Percentiles rank a stretch among this genome's conserved stretches.
phyloP scores from a whole-genome alignment of 2,113 vertebrate genomes.

The Garra rufa region DNA sequence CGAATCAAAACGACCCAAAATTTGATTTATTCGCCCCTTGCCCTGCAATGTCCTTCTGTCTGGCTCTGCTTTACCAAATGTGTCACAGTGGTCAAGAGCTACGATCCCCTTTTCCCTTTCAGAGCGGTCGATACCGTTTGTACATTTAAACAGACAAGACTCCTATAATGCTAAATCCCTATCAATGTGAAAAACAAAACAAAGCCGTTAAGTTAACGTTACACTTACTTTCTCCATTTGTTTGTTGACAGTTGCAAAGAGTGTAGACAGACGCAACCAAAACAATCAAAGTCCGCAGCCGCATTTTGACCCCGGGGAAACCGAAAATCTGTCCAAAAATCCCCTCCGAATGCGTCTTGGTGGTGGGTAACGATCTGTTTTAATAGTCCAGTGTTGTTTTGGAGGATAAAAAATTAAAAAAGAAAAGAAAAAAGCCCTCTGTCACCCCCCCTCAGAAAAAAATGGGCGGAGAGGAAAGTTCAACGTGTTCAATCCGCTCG shows the following conservation, averaged over 20 bases:
- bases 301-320: slow-evolving; percentile 64
- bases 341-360: background rate
- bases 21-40: slow-evolving; percentile 4
- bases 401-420: slow-evolving; percentile 66
- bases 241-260: slow-evolving; percentile 69
- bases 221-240: slow-evolving; percentile 77
- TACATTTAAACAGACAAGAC: background rate
- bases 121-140: background rate
- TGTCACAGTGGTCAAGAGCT: slow-evolving; percentile 34
- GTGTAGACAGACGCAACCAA: slow-evolving; percentile 69
- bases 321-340: slow-evolving; percentile 54
- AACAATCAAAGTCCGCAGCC: slow-evolving; percentile 69
- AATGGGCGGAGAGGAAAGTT: slow-evolving; percentile 75
- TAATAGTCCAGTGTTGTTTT: slow-evolving; percentile 50
- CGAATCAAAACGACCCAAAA: background rate
- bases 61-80: background rate
- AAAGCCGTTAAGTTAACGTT: background rate
- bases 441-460: slow-evolving; percentile 70
- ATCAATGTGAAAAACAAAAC: background rate
- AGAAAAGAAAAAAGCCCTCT: slow-evolving; percentile 63
- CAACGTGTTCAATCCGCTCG: slow-evolving; percentile 74
- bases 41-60: slow-evolving; percentile 28
- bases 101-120: background rate
- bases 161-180: background rate
- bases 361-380: slow-evolving; percentile 47